Evolutionary conservation across 2,888 invertebrate genomes (phyloP), one percentile per base, ranked within the genome.

Genomic region (Linnaemya tessellans): DNA sequence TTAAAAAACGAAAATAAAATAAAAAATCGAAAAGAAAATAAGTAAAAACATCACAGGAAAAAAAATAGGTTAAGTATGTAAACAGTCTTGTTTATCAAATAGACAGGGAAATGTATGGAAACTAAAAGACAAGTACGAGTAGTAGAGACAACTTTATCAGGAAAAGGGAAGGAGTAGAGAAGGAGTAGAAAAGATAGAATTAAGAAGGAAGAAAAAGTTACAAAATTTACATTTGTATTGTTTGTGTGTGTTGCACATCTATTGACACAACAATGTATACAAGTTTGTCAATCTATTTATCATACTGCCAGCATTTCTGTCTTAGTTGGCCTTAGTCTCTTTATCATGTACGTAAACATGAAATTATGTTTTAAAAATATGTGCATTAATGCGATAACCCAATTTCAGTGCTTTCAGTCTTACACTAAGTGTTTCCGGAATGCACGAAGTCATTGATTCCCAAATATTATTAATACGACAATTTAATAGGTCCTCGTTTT

Each of bases 41-140:
- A 46, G 60, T 41, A 20, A 43, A 46, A 43, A 65, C n/a, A 22
- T 22, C 22, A 64, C 9, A 64, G 8, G 1, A 60, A 38, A 5
- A 51, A 49, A 65, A 65, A 68, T 84, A 75, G 84, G 80, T 84
- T 80, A 75, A 80, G 65, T 80, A 73, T 84, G 73, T 68, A 78
- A 80, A 80, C 75, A 75, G 84, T 30, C 56, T 70, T 75, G 80
- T 75, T 70, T 80, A 71, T 60, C 51, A 58, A 60, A 30, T 56
- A 70, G 35, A 13, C 20, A 13, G 18, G 9, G 20, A 38, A 68
- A 71, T 41, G 60, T 75, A 43, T 43, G 35, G 60, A 65, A 68
- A 49, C 41, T 43, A 70, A 68, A 51, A 51, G 70, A 62, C 60
- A 38, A 38, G 60, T 35, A n/a, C n/a, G n/a, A n/a, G 58, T 58